A percentile compares a stretch with the other conserved stretches of the same genome.
These are phyloP conservation scores for Eumeta japonica DNA, from an alignment of 1,140 invertebrate species.

Conservation along the genomic window DNA sequence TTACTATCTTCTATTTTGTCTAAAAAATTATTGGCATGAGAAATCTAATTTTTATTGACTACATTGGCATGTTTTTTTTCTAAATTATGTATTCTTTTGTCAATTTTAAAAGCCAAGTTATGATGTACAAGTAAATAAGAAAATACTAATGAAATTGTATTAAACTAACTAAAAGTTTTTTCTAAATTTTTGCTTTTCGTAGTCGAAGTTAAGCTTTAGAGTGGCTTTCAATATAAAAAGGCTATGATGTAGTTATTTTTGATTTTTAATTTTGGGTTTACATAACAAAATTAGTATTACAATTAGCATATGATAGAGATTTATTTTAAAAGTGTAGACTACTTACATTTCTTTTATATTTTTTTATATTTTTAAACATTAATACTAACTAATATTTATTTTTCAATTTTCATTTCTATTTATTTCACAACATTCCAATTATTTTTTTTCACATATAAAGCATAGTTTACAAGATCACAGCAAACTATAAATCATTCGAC, in stretches of 20 bases:
- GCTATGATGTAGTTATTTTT: no score
- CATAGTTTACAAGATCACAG: conserved; percentile 3
- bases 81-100: not conserved
- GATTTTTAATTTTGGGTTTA: no score
- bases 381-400: not conserved
- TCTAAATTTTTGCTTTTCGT: no score
- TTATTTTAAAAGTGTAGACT: no score
- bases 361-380: no score
- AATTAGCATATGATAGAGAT: no score
- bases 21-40: no score
- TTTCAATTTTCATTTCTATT: not conserved
- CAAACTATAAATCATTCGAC: conserved; percentile 5
- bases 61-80: not conserved
- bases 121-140: not conserved
- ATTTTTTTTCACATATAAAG: not conserved
- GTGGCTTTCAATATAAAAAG: conserved; percentile 1
- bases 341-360: no score
- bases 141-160: conserved; percentile 7
- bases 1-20: no score
- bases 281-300: no score
- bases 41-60: no score
- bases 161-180: not conserved
- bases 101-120: not conserved
- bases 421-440: not conserved
- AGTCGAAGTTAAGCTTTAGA: not conserved